A percentile compares a stretch with the other conserved stretches of the same genome.
Conservation (phyloP, 2,888 invertebrate species). For the Abrostola triplasia region DNA sequence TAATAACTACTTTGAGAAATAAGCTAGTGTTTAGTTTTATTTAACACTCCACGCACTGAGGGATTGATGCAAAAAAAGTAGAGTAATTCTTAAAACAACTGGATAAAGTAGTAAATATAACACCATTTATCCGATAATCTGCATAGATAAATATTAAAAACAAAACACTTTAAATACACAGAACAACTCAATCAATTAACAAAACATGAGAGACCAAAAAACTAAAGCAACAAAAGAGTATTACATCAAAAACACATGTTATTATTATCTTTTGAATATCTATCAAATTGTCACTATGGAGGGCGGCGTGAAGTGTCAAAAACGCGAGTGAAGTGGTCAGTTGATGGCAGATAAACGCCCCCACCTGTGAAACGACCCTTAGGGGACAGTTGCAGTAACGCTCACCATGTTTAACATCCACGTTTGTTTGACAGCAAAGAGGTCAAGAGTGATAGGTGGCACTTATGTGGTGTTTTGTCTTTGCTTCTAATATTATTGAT, state of each 20-base stretch:
- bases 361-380: constrained; percentile 52
- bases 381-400: constrained; percentile 30
- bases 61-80: too few species aligned
- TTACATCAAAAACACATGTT: constrained; percentile 76
- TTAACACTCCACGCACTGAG: too few species aligned
- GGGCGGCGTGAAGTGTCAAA: constrained; percentile 62
- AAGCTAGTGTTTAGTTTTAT: too few species aligned
- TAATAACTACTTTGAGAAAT: too few species aligned
- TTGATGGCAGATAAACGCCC: constrained; percentile 56
- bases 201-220: constrained; percentile 58
- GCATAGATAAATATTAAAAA: too few species aligned
- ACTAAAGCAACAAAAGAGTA: constrained; percentile 40
- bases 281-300: constrained; percentile 69
- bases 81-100: too few species aligned
- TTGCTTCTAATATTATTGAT: not conserved
- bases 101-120: too few species aligned
- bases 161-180: not conserved
- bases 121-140: too few species aligned
- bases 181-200: constrained; percentile 55
- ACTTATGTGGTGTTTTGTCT: not conserved
- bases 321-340: constrained; percentile 59
- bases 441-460: constrained; percentile 7
- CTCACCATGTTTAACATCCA: constrained; percentile 41
- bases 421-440: constrained; percentile 11
- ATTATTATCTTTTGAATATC: constrained; percentile 71